These are phyloP conservation scores for Triplophysa yarkandensis DNA, from an alignment of 2,797 vertebrate species.

Conservation along the genomic window DNA sequence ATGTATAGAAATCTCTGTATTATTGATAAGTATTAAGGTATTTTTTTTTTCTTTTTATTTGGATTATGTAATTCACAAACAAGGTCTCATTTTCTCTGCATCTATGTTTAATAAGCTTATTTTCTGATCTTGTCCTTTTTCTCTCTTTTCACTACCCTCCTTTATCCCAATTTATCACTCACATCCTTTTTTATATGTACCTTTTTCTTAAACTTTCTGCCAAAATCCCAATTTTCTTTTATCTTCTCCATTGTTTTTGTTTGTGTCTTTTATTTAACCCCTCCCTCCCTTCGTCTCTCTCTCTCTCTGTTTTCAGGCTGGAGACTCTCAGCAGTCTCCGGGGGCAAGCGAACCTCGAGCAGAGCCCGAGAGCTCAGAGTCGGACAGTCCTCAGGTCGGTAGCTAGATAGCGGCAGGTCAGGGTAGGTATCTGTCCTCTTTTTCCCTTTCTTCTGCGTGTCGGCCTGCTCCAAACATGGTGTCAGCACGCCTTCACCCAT, in stretches of 20 bases:
- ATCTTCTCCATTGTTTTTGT: not conserved
- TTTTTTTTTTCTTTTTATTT: too few relatives aligned
- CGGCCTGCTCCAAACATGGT: constrained; percentile 50
- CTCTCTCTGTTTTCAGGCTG: constrained; percentile 82
- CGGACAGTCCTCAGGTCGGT: constrained; percentile 96
- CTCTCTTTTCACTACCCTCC: not conserved
- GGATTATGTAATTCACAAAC: too few relatives aligned
- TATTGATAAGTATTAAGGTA: too few relatives aligned
- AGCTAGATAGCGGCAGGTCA: constrained; percentile 98
- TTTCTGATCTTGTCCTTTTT: not conserved
- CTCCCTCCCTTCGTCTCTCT: constrained; percentile 18
- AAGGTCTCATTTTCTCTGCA: not conserved
- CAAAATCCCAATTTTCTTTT: not conserved
- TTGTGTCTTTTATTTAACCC: constrained; percentile 9
- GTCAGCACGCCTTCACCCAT: constrained; percentile 52
- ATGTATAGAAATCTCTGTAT: too few relatives aligned
- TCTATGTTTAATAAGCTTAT: not conserved
- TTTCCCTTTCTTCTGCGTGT: constrained; percentile 64
- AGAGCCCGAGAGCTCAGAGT: constrained; percentile 88
- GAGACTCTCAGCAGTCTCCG: constrained; percentile 91
- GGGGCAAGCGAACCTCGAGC: constrained; percentile 91
- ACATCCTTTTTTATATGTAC: not conserved
- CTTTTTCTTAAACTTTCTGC: not conserved
- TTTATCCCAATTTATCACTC: not conserved
- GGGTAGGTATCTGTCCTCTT: constrained; percentile 91